phyloP scores from a whole-genome alignment of 2,113 vertebrate genomes.

The Mobula hypostoma region DNA sequence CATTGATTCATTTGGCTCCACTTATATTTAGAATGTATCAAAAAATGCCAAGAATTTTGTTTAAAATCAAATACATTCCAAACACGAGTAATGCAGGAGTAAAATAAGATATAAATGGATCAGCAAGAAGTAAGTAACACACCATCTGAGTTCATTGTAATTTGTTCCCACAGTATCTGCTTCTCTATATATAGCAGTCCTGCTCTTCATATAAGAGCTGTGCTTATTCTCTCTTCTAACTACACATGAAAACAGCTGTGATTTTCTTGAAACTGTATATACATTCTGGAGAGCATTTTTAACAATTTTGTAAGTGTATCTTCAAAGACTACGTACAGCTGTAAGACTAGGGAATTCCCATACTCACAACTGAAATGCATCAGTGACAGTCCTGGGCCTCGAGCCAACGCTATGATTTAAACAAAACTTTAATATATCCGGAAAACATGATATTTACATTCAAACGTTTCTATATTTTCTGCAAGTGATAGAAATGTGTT shows the following conservation, averaged over 20 bases:
- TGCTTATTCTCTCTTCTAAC: not conserved
- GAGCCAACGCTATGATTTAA: slow-evolving; percentile 17
- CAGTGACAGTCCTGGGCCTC: not conserved
- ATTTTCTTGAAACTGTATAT: slow-evolving; percentile 36
- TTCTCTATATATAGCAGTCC: slow-evolving; percentile 18
- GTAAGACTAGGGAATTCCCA: slow-evolving; percentile 16
- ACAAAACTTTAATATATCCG: not conserved
- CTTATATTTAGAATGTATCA: not conserved
- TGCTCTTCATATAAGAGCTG: slow-evolving; percentile 11
- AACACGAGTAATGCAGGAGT: not conserved
- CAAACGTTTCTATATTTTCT: not conserved
- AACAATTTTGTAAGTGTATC: slow-evolving; percentile 33
- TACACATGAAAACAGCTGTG: slow-evolving; percentile 33
- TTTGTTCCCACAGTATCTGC: not conserved
- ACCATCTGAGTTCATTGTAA: not conserved
- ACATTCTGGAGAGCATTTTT: slow-evolving; percentile 28
- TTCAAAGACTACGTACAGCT: slow-evolving; percentile 30
- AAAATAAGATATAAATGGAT: not conserved
- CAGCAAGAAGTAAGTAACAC: not conserved
- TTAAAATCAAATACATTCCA: not conserved
- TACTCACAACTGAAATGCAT: slow-evolving; percentile 24
- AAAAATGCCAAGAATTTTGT: not conserved
- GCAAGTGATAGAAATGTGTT: not conserved
- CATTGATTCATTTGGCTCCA: not conserved
- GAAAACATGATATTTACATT: not conserved